Percentiles rank a stretch among this genome's conserved stretches.
Evolutionary conservation across 30 jellyfish, hydroid and myxozoan species (phyloP).

Genomic region (Hydractinia echinata): DNA sequence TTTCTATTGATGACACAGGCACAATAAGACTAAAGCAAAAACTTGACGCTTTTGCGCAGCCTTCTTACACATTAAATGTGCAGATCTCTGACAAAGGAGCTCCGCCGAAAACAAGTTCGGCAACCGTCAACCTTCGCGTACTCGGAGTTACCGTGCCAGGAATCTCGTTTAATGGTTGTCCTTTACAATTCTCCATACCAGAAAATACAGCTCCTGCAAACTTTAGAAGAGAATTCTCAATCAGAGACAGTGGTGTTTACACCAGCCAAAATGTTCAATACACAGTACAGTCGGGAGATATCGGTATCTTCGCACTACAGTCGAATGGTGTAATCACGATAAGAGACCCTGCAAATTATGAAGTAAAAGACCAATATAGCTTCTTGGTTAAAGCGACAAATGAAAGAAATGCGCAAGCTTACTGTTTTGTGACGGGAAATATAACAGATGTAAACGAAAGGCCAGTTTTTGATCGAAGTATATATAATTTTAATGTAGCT

Average conservation of each 20-base stretch:
- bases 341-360: conserved; percentile 39
- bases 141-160: conserved; percentile 34
- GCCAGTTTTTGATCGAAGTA: conserved; percentile 35
- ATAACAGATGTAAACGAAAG: conserved; percentile 52
- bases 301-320: neutral
- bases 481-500: conserved; percentile 33
- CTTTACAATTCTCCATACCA: conserved; percentile 3
- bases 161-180: conserved; percentile 22
- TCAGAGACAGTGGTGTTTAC: conserved; percentile 45
- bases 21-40: conserved; percentile 33
- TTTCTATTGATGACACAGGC: conserved; percentile 45
- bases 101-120: conserved; percentile 34
- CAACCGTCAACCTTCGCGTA: conserved; percentile 17
- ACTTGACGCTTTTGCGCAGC: conserved; percentile 46
- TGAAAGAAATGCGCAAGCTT: conserved; percentile 47
- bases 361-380: conserved; percentile 19
- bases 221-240: conserved; percentile 12
- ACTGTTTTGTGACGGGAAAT: conserved; percentile 35
- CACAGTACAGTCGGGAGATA: conserved; percentile 33
- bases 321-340: conserved; percentile 27
- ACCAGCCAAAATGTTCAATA: conserved; percentile 27
- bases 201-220: conserved; percentile 40
- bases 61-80: conserved; percentile 36
- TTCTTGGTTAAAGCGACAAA: conserved; percentile 41
- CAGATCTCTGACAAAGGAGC: conserved; percentile 53